These are phyloP conservation scores for Asobara japonica DNA, from an alignment of 1,140 invertebrate species.

Conservation along the genomic window DNA sequence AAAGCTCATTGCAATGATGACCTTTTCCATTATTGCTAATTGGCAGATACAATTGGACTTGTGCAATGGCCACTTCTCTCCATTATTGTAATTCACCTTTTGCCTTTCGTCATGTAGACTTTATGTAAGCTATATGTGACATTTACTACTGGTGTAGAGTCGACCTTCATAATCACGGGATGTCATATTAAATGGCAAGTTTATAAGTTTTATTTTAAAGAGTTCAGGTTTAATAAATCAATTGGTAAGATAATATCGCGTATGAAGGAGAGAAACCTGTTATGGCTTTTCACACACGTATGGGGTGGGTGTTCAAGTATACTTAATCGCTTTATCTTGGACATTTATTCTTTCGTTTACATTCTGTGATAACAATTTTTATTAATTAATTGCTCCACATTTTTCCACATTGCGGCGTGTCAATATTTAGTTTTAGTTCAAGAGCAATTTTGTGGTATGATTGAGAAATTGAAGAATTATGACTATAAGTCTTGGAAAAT, in stretches of 20 bases:
- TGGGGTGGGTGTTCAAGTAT: background rate
- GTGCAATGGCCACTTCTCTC: background rate
- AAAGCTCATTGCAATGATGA: background rate
- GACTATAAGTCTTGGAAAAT: too few species aligned
- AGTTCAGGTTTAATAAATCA: background rate
- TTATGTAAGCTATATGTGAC: background rate
- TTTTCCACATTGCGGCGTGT: too few species aligned
- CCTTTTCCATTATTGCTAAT: background rate
- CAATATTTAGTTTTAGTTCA: too few species aligned
- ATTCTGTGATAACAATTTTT: background rate
- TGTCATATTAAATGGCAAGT: background rate
- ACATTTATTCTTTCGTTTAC: background rate
- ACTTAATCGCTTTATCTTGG: background rate
- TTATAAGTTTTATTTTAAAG: background rate
- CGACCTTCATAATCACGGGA: background rate
- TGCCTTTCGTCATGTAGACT: background rate
- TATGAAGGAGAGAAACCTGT: background rate
- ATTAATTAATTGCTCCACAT: too few species aligned
- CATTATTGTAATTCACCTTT: conserved; percentile 3
- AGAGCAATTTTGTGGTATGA: too few species aligned
- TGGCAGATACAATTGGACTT: background rate
- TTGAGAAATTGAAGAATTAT: too few species aligned
- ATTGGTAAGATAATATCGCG: background rate
- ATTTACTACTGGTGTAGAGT: conserved; percentile 2
- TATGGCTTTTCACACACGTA: background rate